Evolutionary conservation across 1,140 invertebrate species (phyloP).

Genomic region (Kradibia gibbosae): DNA sequence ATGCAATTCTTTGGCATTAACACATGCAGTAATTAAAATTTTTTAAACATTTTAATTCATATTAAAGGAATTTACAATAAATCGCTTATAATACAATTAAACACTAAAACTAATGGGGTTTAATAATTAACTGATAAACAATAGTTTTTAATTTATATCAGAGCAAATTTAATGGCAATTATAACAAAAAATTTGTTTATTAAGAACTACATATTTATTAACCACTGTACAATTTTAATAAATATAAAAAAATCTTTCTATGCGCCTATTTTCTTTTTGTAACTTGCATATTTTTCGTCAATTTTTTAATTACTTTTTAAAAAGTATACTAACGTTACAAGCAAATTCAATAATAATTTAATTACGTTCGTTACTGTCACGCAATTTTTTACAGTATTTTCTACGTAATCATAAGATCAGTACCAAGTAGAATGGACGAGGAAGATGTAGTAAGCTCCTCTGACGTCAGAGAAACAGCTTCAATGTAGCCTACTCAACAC

Average conservation of each 20-base stretch:
- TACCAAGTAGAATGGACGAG: slow-evolving; percentile 50
- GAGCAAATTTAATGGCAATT: neutral
- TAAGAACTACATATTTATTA: no score
- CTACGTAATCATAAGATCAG: slow-evolving; percentile 1
- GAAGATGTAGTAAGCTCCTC: slow-evolving; percentile 38
- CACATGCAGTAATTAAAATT: slow-evolving; percentile 54
- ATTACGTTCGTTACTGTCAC: no score
- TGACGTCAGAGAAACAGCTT: slow-evolving; percentile 43
- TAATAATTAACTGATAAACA: slow-evolving; percentile 18
- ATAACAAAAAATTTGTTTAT: no score
- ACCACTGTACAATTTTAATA: no score
- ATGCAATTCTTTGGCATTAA: slow-evolving; percentile 68
- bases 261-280: neutral
- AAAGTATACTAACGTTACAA: slow-evolving; percentile 2
- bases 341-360: no score
- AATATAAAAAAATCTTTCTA: neutral
- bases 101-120: slow-evolving; percentile 17
- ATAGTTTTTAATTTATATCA: slow-evolving; percentile 24
- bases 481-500: slow-evolving; percentile 53
- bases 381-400: slow-evolving; percentile 13
- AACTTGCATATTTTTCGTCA: neutral
- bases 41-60: slow-evolving; percentile 27
- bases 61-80: slow-evolving; percentile 39
- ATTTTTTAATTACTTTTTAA: neutral
- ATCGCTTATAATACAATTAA: slow-evolving; percentile 31